phyloP scores from a whole-genome alignment of 1,140 invertebrate species.

The Drosophila arawakana region DNA sequence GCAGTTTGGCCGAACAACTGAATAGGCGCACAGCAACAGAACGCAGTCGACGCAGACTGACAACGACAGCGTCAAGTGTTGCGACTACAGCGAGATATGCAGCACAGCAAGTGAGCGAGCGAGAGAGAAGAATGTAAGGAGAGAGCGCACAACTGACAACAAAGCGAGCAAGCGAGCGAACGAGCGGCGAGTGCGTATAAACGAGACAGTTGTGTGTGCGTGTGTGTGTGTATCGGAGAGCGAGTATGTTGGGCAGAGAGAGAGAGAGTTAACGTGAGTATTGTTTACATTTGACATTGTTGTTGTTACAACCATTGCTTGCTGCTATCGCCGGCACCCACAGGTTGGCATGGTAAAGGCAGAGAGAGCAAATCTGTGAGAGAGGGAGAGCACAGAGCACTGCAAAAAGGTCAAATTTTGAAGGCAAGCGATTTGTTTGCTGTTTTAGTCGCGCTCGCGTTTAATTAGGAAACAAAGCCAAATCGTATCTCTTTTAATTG shows the following conservation, averaged over 20 bases:
- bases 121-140: conserved; percentile 12
- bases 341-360: conserved; percentile 32
- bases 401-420: conserved; percentile 73
- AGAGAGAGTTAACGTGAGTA: conserved; percentile 35
- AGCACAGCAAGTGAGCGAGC: conserved; percentile 19
- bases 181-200: conserved; percentile 69
- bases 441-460: conserved; percentile 52
- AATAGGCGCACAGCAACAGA: conserved; percentile 65
- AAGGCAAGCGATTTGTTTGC: conserved; percentile 68
- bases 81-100: conserved; percentile 12
- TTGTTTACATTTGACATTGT: conserved; percentile 56
- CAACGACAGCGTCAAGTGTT: conserved; percentile 30
- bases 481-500: conserved; percentile 4
- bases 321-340: conserved; percentile 33
- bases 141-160: conserved; percentile 9
- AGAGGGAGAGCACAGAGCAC: conserved; percentile 20
- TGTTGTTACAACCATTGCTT: conserved; percentile 28
- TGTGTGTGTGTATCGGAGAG: background rate
- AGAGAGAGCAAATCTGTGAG: conserved; percentile 14
- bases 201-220: conserved; percentile 47
- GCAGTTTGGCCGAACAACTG: conserved; percentile 72
- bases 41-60: conserved; percentile 26
- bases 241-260: conserved; percentile 1
- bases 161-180: conserved; percentile 16
- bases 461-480: conserved; percentile 73